Evolutionary conservation across 2,113 vertebrate genomes (phyloP).

Genomic region (Phalacrocorax aristotelis): DNA sequence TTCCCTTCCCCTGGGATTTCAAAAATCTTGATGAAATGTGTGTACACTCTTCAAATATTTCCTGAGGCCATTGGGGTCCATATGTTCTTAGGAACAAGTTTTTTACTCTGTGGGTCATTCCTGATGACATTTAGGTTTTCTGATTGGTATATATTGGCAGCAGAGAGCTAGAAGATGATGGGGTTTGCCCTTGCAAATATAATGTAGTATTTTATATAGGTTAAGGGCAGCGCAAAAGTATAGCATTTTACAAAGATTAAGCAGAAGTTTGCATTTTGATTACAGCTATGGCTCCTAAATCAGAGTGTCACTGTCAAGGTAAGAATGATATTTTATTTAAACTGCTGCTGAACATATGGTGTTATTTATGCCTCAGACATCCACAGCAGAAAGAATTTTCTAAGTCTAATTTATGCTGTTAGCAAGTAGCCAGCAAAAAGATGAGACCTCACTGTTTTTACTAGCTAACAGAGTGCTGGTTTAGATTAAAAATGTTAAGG

Average conservation of each 20-base stretch:
- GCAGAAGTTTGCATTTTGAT: neutral
- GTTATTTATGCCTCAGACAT: constrained; percentile 52
- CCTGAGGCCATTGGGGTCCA: constrained; percentile 79
- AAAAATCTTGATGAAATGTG: constrained; percentile 77
- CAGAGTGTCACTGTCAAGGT: constrained; percentile 23
- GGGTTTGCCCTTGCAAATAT: neutral
- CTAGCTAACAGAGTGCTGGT: neutral
- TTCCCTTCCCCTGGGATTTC: constrained; percentile 67
- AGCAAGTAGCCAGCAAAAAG: constrained; percentile 5
- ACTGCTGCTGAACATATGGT: constrained; percentile 42
- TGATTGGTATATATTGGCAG: constrained; percentile 27
- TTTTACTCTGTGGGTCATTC: constrained; percentile 67
- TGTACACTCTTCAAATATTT: constrained; percentile 78
- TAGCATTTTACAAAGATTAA: neutral
- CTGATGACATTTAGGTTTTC: constrained; percentile 67
- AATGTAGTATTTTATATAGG: neutral
- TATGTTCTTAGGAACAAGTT: constrained; percentile 73
- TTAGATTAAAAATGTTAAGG: constrained; percentile 45
- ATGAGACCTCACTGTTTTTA: constrained; percentile 33
- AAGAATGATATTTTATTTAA: constrained; percentile 29
- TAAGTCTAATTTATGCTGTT: constrained; percentile 47
- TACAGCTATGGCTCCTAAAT: neutral
- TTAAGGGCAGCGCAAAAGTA: neutral
- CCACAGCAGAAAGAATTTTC: constrained; percentile 31
- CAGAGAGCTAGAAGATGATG: neutral